Conservation (phyloP, 2,797 vertebrate species). For the Mormyrus proboscirostris region DNA sequence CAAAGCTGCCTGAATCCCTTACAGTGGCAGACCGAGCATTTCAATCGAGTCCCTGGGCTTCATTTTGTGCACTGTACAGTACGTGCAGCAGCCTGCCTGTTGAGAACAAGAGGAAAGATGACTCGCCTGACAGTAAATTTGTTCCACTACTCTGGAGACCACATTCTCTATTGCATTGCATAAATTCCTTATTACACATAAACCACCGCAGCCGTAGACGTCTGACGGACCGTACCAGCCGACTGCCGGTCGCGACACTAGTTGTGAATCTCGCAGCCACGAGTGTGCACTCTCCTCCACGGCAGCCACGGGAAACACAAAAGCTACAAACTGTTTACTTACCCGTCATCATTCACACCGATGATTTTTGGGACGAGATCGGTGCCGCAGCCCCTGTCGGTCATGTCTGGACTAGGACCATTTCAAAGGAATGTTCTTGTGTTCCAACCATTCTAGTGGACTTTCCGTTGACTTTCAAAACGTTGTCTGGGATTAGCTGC, state of each 20-base stretch:
- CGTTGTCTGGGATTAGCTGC: neutral
- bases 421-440: neutral
- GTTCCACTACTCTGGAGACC: neutral
- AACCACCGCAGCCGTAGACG: neutral
- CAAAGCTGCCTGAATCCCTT: neutral
- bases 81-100: neutral
- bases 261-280: neutral
- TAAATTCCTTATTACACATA: neutral
- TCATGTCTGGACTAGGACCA: neutral
- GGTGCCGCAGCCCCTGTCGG: neutral
- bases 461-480: neutral
- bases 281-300: neutral
- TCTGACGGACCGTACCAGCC: neutral
- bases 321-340: neutral
- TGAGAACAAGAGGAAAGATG: neutral
- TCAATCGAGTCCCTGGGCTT: neutral
- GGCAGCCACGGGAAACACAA: neutral
- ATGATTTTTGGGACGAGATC: neutral
- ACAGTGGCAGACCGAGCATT: neutral
- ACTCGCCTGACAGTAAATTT: neutral
- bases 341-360: neutral
- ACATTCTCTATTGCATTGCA: neutral
- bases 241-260: neutral
- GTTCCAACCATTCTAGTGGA: neutral
- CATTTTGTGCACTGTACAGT: neutral